These are phyloP conservation scores for Cerastis leucographa DNA, from an alignment of 2,888 invertebrate genomes.

Conservation along the genomic window DNA sequence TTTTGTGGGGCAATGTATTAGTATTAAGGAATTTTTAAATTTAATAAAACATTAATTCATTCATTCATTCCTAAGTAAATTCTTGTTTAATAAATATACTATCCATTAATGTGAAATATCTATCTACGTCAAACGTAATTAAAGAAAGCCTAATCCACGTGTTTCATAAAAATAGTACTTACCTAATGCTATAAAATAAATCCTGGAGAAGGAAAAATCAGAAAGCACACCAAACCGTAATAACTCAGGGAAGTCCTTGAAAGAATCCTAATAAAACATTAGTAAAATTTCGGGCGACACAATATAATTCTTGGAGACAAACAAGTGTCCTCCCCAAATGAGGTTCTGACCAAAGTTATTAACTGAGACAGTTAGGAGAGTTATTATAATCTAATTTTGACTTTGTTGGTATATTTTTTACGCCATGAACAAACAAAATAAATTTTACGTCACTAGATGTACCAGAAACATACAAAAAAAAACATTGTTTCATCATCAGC, in stretches of 20 bases:
- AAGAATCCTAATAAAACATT: slow-evolving; percentile 61
- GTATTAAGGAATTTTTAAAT: too few species aligned
- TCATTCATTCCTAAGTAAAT: too few species aligned
- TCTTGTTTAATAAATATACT: too few species aligned
- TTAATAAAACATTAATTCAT: too few species aligned
- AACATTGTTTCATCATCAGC: too few species aligned
- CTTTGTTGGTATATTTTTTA: not conserved
- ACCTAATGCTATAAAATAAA: slow-evolving; percentile 12
- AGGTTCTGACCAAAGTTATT: slow-evolving; percentile 50
- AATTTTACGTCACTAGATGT: not conserved
- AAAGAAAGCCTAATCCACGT: not conserved
- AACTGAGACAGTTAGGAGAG: slow-evolving; percentile 35
- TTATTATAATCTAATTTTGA: slow-evolving; percentile 14
- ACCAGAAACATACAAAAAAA: not conserved
- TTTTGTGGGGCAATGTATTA: too few species aligned
- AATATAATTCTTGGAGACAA: slow-evolving; percentile 65
- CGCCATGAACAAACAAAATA: not conserved
- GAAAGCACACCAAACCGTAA: slow-evolving; percentile 26
- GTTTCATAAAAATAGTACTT: not conserved
- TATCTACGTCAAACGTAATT: not conserved
- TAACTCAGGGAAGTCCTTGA: slow-evolving; percentile 44
- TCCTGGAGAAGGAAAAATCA: slow-evolving; percentile 28
- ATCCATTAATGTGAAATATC: not conserved
- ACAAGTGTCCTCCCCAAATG: slow-evolving; percentile 51
- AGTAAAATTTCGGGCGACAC: slow-evolving; percentile 60